phyloP scores from a whole-genome alignment of 2,888 invertebrate species.

The Drosophila austrosaltans region DNA sequence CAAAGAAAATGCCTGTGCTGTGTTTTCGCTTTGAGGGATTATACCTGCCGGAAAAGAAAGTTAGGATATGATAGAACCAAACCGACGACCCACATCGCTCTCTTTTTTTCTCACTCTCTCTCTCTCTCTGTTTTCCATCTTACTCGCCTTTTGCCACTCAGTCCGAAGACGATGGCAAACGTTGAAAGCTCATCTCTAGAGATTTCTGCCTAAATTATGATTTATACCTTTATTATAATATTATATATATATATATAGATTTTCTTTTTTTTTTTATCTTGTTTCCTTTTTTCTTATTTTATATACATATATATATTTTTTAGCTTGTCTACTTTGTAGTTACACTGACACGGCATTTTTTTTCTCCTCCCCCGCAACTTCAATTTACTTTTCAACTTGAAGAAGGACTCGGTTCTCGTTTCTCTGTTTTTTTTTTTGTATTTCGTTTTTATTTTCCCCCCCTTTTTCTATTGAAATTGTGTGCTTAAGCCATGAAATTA shows the following conservation, averaged over 20 bases:
- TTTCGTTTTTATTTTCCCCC: not conserved
- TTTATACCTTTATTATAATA: conserved; percentile 66
- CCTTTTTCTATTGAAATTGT: conserved; percentile 46
- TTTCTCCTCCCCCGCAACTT: conserved; percentile 7
- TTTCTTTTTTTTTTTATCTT: not conserved
- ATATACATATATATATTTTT: not conserved
- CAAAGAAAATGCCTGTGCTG: conserved; percentile 54
- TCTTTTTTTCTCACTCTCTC: not conserved
- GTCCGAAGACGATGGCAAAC: conserved; percentile 35
- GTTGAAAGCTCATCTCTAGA: conserved; percentile 75
- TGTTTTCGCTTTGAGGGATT: conserved; percentile 73
- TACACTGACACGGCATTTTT: conserved; percentile 55
- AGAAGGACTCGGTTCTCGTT: not conserved
- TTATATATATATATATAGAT: conserved; percentile 8
- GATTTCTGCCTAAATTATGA: conserved; percentile 76
- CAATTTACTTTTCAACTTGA: not conserved
- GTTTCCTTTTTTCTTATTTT: not conserved
- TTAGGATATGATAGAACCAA: conserved; percentile 11
- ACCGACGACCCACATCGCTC: conserved; percentile 35
- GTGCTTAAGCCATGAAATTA: conserved; percentile 45
- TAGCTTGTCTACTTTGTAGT: conserved; percentile 34
- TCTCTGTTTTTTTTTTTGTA: conserved; percentile 22
- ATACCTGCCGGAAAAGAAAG: conserved; percentile 54
- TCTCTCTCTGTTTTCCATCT: not conserved
- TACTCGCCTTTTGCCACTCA: no score